Conservation (phyloP, 1,140 invertebrate species). For the Tetramorium parvispinum region DNA sequence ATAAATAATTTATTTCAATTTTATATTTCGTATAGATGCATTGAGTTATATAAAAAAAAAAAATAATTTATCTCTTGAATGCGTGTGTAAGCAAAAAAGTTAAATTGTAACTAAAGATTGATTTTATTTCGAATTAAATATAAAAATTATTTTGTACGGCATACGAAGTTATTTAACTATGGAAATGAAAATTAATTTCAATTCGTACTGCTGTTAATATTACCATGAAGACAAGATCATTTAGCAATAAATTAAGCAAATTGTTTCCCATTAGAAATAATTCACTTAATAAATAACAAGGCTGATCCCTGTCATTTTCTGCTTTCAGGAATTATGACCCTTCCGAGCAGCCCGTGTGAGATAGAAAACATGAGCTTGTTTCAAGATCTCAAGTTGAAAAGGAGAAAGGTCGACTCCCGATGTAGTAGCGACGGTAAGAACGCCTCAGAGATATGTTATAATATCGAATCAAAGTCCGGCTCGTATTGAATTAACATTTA, state of each 20-base stretch:
- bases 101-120: not conserved
- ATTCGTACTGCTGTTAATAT: not conserved
- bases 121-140: not conserved
- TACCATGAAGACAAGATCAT: not conserved
- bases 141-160: not conserved
- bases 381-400: conserved; percentile 98
- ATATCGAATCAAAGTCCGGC: not conserved
- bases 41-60: not conserved
- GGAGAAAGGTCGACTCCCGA: conserved; percentile 98
- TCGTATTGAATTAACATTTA: conserved; percentile 26
- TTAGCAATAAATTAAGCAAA: not conserved
- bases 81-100: not conserved
- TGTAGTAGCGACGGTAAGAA: conserved; percentile 96
- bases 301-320: conserved; percentile 61
- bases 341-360: conserved; percentile 97
- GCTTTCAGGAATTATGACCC: conserved; percentile 97
- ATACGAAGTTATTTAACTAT: not conserved
- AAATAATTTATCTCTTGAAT: not conserved
- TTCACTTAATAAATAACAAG: not conserved
- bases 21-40: not conserved
- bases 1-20: too few relatives aligned
- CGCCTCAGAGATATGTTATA: not conserved
- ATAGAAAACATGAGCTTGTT: conserved; percentile 99
- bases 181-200: not conserved
- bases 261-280: not conserved